phyloP scores from a whole-genome alignment of 2,113 vertebrate species.

The Caranx melampygus region DNA sequence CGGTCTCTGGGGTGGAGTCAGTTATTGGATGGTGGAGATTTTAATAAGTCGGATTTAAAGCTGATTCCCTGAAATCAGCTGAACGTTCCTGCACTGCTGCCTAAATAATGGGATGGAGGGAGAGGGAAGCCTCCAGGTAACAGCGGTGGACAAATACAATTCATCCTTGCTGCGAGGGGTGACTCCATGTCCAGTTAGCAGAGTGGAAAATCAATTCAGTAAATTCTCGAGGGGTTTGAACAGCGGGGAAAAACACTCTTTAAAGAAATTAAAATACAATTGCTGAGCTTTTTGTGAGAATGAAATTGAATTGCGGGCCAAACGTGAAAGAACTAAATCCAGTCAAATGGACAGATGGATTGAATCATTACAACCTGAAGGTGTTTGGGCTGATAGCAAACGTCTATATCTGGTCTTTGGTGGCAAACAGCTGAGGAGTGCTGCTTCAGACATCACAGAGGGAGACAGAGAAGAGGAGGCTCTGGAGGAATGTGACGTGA shows the following conservation, averaged over 20 bases:
- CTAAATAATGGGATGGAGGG: slow-evolving; percentile 21
- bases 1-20: neutral
- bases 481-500: slow-evolving; percentile 45
- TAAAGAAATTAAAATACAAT: neutral
- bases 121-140: slow-evolving; percentile 33
- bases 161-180: slow-evolving; percentile 15
- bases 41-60: neutral
- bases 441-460: slow-evolving; percentile 19
- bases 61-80: neutral
- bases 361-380: neutral
- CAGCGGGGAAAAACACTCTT: neutral
- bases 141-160: slow-evolving; percentile 17
- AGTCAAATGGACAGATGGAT: neutral
- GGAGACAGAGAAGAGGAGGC: slow-evolving; percentile 4
- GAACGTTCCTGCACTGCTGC: neutral
- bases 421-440: slow-evolving; percentile 19
- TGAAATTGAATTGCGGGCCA: neutral
- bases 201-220: slow-evolving; percentile 9
- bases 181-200: slow-evolving; percentile 17
- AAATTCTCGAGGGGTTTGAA: slow-evolving; percentile 1
- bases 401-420: neutral
- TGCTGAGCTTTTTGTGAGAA: neutral
- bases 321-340: neutral
- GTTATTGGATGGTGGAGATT: neutral
- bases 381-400: neutral